These are phyloP conservation scores for Pecten maximus DNA, from an alignment of 2,888 invertebrate species.

Conservation along the genomic window DNA sequence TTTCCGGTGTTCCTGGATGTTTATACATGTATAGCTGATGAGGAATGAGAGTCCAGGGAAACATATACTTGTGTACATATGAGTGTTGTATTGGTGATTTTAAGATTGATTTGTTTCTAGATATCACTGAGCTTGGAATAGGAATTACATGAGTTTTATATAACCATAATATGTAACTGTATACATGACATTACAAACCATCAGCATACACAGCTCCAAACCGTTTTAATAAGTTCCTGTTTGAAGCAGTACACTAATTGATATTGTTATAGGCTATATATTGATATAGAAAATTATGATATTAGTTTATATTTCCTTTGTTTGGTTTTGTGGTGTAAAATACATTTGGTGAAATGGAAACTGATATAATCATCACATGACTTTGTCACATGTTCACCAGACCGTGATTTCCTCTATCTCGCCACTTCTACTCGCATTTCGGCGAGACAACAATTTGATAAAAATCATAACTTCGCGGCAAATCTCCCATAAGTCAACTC, in stretches of 20 bases:
- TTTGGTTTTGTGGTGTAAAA: not conserved
- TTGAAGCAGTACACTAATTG: too few species aligned
- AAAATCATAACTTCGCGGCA: constrained; percentile 16
- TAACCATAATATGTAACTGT: too few species aligned
- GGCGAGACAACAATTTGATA: constrained; percentile 35
- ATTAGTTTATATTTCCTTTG: constrained; percentile 2
- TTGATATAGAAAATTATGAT: not conserved
- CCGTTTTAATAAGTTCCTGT: too few species aligned
- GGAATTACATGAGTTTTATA: too few species aligned
- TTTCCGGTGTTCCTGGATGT: not conserved
- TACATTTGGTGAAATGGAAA: not conserved
- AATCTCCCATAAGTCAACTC: constrained; percentile 33
- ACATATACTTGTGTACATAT: not conserved
- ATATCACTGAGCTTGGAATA: too few species aligned
- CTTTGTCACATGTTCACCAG: constrained; percentile 4
- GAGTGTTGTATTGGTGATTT: not conserved
- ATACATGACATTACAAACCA: too few species aligned
- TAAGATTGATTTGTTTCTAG: too few species aligned
- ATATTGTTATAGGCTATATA: not conserved
- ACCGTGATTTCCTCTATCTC: not conserved
- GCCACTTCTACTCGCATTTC: not conserved
- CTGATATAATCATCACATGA: constrained; percentile 5
- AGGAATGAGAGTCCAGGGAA: not conserved
- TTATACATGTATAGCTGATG: not conserved
- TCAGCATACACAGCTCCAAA: too few species aligned